These are phyloP conservation scores for Equus przewalskii DNA, from an alignment of 2,113 vertebrate genomes.

Conservation along the genomic window DNA sequence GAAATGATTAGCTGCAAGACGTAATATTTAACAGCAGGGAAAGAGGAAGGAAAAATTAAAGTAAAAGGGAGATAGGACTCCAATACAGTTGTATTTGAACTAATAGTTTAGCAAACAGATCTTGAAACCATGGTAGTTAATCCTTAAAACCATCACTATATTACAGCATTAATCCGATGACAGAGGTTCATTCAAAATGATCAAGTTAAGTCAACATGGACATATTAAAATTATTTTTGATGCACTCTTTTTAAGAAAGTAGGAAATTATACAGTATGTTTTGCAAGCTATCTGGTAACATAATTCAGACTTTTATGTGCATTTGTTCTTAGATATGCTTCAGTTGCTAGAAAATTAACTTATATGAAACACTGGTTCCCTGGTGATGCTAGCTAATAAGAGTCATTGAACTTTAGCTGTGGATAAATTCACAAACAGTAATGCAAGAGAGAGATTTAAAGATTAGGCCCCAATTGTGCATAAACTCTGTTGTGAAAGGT, in stretches of 20 bases:
- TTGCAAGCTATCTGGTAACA: not conserved
- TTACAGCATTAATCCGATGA: not conserved
- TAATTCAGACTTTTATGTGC: not conserved
- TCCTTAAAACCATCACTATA: not conserved
- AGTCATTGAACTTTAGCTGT: not conserved
- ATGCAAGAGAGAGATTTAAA: not conserved
- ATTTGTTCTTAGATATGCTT: not conserved
- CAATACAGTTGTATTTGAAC: not conserved
- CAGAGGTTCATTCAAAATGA: not conserved
- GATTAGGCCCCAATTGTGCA: not conserved
- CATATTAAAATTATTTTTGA: not conserved
- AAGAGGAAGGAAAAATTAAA: not conserved
- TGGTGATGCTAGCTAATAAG: not conserved
- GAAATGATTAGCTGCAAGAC: not conserved
- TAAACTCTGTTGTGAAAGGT: not conserved
- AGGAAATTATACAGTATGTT: not conserved
- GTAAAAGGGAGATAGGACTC: not conserved
- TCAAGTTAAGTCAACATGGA: not conserved
- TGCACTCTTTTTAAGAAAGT: not conserved
- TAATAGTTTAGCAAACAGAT: not conserved
- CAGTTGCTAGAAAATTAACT: slow-evolving; percentile 24
- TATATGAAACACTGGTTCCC: not conserved
- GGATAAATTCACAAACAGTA: slow-evolving; percentile 6
- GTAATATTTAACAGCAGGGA: not conserved
- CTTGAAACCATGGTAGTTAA: not conserved